phyloP scores from a whole-genome alignment of 2,888 invertebrate genomes.

The Toxonevra muliebris region DNA sequence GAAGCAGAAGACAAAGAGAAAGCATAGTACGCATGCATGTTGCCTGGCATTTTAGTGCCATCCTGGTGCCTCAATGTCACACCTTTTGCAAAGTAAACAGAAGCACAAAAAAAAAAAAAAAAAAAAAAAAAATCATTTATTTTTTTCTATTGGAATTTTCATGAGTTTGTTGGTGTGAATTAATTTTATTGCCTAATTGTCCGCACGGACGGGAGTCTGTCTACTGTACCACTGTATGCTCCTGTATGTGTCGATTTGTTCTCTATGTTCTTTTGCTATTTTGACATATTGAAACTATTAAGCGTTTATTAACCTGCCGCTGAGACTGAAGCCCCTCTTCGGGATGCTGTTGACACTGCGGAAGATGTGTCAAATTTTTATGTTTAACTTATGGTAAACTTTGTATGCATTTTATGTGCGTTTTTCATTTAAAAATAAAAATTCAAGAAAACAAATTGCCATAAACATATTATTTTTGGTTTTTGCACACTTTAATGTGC shows the following conservation, averaged over 20 bases:
- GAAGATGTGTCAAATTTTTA: slow-evolving; percentile 13
- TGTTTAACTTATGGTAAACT: slow-evolving; percentile 27
- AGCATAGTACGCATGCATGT: too few relatives aligned
- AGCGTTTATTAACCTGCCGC: slow-evolving; percentile 53
- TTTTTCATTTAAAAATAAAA: too few relatives aligned
- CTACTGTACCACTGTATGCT: too few relatives aligned
- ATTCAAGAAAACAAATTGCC: too few relatives aligned
- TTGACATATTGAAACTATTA: slow-evolving; percentile 63
- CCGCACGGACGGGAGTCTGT: background rate
- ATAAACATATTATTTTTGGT: too few relatives aligned
- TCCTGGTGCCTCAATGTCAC: too few relatives aligned
- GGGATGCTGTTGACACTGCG: too few relatives aligned
- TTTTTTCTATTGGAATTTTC: slow-evolving; percentile 34
- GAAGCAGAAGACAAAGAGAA: too few relatives aligned
- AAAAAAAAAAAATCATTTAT: background rate
- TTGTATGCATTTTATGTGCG: slow-evolving; percentile 18
- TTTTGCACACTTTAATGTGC: too few relatives aligned
- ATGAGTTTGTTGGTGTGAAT: slow-evolving; percentile 58
- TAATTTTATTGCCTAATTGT: slow-evolving; percentile 59
- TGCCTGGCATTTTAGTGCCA: too few relatives aligned
- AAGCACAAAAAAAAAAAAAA: slow-evolving; percentile 9
- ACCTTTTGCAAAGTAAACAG: slow-evolving; percentile 1
- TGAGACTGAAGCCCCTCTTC: too few relatives aligned
- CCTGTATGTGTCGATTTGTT: too few relatives aligned
- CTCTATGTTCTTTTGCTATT: background rate